Evolutionary conservation across 1,140 invertebrate species (phyloP), one percentile per base, ranked within the genome.

Genomic region (Aplysia californica): DNA sequence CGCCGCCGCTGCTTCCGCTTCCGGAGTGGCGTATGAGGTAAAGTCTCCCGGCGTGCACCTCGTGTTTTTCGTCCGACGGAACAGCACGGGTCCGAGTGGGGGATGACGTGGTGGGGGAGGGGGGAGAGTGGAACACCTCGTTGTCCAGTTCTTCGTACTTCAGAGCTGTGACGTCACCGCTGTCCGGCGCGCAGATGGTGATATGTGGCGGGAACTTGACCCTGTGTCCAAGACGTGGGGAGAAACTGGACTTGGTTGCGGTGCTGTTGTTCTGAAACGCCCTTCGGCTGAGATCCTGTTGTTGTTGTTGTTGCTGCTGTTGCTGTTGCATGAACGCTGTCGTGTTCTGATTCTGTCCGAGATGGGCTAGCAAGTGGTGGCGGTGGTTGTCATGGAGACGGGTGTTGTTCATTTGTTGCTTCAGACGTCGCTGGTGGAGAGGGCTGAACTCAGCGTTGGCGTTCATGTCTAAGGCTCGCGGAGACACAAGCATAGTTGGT

Each of bases 11-110:
- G 39, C n/a, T n/a, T 50, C 44, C 44, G 20, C 29, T 66, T 61
- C 70, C 56, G 35, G 58, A 39, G 39, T 75, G 59, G 21, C 72
- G 31, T 10, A 75, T 50, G 18, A 75, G 61, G 41, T 65, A 75
- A 36, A 75, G 41, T 26, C 59, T 75, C 61, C 72, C 72, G 39
- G 70, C 38, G 56, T 72, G 70, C 58, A 72, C 70, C 39, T 72
- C 35, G 58, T 72, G 70, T 26, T 72, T 72, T 26, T 72, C 70
- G 21, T 72, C 70, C 18, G 56, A 64, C 26, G 21, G 18, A 4
- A 31, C 29, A 4, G 68, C 15, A 3, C 3, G 4, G 20, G 50
- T 3, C 21, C 21, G 4, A 2, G 56, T 38, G 1, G 55, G 56
- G 1, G 36, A 61, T 29, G 69, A 36, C 21, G 69, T 33, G 15